Conservation (phyloP, 2,797 vertebrate species). For the Hoplostethus atlanticus region DNA sequence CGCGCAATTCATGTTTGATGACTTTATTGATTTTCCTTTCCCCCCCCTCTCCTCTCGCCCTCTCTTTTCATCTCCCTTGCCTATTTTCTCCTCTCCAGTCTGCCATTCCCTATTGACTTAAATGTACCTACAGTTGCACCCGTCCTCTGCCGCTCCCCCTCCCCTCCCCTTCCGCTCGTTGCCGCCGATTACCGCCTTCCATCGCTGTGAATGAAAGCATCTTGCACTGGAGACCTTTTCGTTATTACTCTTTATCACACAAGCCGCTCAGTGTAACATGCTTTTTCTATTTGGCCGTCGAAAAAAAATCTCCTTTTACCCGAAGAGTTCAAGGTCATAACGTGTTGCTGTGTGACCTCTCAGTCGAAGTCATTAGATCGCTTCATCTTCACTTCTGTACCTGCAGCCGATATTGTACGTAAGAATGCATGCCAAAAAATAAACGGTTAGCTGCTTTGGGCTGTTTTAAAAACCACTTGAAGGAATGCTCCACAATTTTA, state of each 20-base stretch:
- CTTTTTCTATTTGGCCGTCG: conserved; percentile 4
- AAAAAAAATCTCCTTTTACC: conserved; percentile 5
- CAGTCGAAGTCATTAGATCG: conserved; percentile 23
- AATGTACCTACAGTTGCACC: conserved; percentile 61
- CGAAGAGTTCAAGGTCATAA: conserved; percentile 12
- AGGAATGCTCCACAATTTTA: too few relatives aligned
- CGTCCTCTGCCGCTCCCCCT: conserved; percentile 15
- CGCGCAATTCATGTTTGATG: conserved; percentile 85
- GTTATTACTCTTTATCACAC: conserved; percentile 52
- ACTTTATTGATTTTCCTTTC: conserved; percentile 85
- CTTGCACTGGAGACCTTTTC: conserved; percentile 37
- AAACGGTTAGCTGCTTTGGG: background rate
- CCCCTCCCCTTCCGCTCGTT: conserved; percentile 5
- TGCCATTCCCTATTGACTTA: conserved; percentile 62
- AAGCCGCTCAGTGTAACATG: conserved; percentile 10
- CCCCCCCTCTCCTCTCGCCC: conserved; percentile 45
- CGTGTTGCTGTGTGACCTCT: background rate
- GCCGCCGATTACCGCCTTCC: conserved; percentile 43
- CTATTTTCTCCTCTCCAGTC: conserved; percentile 41
- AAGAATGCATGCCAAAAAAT: background rate
- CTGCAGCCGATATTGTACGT: background rate
- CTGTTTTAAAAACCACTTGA: too few relatives aligned
- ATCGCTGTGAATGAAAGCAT: conserved; percentile 42
- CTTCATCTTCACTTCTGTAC: background rate
- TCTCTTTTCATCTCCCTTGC: conserved; percentile 51